Conservation (phyloP, 1,140 invertebrate genomes). For the Zeugodacus cucurbitae region DNA sequence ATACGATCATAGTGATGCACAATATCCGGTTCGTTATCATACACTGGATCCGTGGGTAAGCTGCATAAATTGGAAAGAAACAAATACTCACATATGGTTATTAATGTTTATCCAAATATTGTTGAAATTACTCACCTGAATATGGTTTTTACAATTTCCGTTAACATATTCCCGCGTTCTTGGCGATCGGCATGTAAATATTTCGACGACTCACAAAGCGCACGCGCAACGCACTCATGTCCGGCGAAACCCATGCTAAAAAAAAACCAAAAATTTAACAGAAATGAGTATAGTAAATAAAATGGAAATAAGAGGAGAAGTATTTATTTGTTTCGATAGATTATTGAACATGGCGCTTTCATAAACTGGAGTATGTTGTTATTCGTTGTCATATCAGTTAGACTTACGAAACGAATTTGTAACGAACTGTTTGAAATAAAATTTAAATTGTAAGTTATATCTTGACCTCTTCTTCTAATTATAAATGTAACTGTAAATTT, state of each 20-base stretch:
- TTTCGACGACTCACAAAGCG: slow-evolving; percentile 77
- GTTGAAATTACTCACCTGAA: slow-evolving; percentile 49
- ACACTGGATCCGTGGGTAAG: slow-evolving; percentile 49
- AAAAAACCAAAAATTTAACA: not conserved
- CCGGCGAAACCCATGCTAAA: slow-evolving; percentile 78
- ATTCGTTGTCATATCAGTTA: no score
- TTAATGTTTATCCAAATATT: not conserved
- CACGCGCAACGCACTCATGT: slow-evolving; percentile 73
- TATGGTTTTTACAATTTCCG: slow-evolving; percentile 77
- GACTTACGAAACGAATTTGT: no score
- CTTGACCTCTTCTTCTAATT: no score
- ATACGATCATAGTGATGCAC: slow-evolving; percentile 57
- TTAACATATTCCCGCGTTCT: slow-evolving; percentile 72
- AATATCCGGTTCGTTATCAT: slow-evolving; percentile 49
- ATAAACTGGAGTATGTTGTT: no score
- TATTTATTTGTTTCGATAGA: no score
- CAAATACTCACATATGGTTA: not conserved
- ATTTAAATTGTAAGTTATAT: no score
- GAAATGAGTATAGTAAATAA: no score
- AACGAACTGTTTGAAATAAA: no score
- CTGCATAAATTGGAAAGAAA: not conserved
- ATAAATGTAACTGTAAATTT: no score
- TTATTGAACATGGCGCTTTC: no score
- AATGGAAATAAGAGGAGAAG: no score
- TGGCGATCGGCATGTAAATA: slow-evolving; percentile 69